phyloP scores from a whole-genome alignment of 2,113 vertebrate genomes.

The Vulpes ferrilata region DNA sequence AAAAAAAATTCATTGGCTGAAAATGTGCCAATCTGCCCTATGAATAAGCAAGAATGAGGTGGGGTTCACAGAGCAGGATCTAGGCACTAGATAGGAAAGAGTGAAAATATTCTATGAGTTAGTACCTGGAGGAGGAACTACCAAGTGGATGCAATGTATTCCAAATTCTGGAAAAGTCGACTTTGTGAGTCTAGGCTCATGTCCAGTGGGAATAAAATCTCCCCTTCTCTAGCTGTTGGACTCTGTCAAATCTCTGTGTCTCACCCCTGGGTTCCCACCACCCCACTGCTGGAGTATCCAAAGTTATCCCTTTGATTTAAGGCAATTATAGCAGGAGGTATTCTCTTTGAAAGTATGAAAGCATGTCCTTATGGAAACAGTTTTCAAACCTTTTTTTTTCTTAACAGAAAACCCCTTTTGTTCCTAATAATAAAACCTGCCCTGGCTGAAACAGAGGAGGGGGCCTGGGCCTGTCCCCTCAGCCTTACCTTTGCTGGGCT shows the following conservation, averaged over 20 bases:
- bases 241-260: neutral
- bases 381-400: neutral
- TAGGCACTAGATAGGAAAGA: neutral
- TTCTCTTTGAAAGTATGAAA: slow-evolving; percentile 47
- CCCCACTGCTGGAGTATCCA: neutral
- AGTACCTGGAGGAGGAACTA: neutral
- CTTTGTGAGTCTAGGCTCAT: neutral
- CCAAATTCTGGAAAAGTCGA: neutral
- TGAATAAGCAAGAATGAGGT: neutral
- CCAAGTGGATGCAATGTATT: neutral
- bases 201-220: neutral
- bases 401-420: slow-evolving; percentile 13
- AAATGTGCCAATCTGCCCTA: neutral
- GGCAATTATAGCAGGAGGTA: neutral
- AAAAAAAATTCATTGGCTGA: neutral
- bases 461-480: neutral
- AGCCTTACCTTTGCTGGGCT: neutral
- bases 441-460: neutral
- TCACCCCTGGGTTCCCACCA: too few relatives aligned
- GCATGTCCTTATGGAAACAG: neutral
- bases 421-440: slow-evolving; percentile 19
- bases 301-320: neutral
- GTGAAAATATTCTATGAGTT: neutral
- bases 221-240: neutral
- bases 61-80: neutral